These are phyloP conservation scores for Malurus elegans DNA, from an alignment of 2,113 vertebrate genomes.

Conservation along the genomic window DNA sequence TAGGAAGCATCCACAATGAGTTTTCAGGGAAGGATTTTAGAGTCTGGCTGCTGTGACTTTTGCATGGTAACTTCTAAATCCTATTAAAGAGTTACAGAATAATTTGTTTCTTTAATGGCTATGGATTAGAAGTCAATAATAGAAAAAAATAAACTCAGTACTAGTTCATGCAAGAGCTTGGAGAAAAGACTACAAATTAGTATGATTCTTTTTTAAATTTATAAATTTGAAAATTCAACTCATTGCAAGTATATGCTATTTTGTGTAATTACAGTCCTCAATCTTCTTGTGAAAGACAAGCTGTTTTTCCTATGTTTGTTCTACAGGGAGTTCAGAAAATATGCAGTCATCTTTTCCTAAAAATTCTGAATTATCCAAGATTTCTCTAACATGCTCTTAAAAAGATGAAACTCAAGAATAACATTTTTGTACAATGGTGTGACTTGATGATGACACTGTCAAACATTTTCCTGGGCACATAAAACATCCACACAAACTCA, in stretches of 20 bases:
- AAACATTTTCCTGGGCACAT: background rate
- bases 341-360: background rate
- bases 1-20: background rate
- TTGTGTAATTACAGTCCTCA: background rate
- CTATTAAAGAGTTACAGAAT: background rate
- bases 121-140: background rate
- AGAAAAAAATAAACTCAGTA: background rate
- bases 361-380: background rate
- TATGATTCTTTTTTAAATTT: background rate
- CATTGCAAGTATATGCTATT: background rate
- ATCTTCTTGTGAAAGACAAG: background rate
- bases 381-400: background rate
- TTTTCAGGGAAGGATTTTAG: background rate
- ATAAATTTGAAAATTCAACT: background rate
- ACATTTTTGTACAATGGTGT: background rate
- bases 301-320: background rate
- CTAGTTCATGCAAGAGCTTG: background rate
- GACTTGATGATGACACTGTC: background rate
- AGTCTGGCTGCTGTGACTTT: background rate
- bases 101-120: slow-evolving; percentile 17
- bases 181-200: background rate
- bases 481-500: background rate
- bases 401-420: background rate
- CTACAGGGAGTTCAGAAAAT: slow-evolving; percentile 14
- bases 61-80: background rate